Base-by-base conservation (phyloP, 2,888 invertebrate genomes). In the Ennomos erosarius region DNA sequence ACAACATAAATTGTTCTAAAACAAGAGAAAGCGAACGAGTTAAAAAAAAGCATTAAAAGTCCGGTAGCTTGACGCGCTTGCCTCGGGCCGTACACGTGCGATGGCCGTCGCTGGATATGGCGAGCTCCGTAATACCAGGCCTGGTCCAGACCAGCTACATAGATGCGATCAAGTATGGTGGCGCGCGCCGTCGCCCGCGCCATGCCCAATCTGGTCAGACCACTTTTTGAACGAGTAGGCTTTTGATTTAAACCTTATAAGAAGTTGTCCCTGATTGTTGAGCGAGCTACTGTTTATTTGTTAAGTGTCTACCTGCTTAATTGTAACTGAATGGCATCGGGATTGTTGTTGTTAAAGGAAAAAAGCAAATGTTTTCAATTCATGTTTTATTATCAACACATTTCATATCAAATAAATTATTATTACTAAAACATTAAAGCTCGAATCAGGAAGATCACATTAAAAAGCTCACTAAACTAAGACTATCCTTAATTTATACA, bases 381-480 rank as follows among this genome's bases (percentile, higher is more conserved):
- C 58, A 68, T 72, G 68, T 78, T 85, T 86, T 83, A 81, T 82
- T 81, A 79, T 76, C 64, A 65, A 44, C 55, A 48, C 59, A 55
- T 73, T 73, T 73, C 69, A 71, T 72, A 69, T 72, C 76, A 72
- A 83, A 88, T 86, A 85, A 84, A 80, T 82, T 81, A 86, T 77
- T 82, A 83, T 70, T 51, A 78, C 84, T 88, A 88, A 81, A 79
- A 80, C 82, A 87, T 90, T 91, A 90, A 91, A 91, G 91, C 91
- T 90, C 73, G 73, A 68, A 74, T 74, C 62, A 82, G 78, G 74
- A 83, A 81, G 76, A 90, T 89, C 89, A 90, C 88, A 87, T 82
- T 80, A 50, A 45, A 60, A 65, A 59, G 55, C 69, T 71, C 78
- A 81, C 77, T 81, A 77, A 67, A 62, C 71, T 16, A 16, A 16